These are phyloP conservation scores for Axis porcinus DNA, from an alignment of 2,113 vertebrate genomes.

Conservation along the genomic window DNA sequence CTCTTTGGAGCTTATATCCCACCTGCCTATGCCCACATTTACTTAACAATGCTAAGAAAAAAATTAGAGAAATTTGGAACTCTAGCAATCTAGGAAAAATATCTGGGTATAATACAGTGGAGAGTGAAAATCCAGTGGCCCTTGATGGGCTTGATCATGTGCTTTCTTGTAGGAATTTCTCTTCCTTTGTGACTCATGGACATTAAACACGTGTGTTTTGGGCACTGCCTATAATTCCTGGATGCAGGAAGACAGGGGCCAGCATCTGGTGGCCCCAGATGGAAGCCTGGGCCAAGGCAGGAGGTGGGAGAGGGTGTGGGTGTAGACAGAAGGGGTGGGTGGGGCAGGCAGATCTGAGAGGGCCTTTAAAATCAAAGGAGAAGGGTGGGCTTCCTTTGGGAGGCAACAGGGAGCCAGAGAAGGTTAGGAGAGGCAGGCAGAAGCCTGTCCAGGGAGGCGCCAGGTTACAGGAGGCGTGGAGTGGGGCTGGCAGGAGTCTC, in stretches of 20 bases:
- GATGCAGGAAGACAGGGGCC: not conserved
- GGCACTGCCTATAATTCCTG: not conserved
- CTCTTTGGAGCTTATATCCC: too few relatives aligned
- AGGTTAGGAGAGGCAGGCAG: rapidly evolving
- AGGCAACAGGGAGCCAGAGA: not conserved
- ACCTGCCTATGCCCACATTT: not conserved
- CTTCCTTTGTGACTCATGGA: not conserved
- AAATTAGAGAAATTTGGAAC: not conserved
- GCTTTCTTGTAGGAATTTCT: not conserved
- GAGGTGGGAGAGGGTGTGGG: not conserved
- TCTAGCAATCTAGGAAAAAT: not conserved
- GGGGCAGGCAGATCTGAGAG: not conserved
- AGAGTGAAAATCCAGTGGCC: not conserved
- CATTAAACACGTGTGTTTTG: not conserved
- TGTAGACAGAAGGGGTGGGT: not conserved
- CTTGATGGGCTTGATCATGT: not conserved
- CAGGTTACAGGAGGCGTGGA: rapidly evolving
- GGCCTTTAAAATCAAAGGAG: too few relatives aligned
- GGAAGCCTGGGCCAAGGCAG: not conserved
- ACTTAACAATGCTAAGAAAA: not conserved
- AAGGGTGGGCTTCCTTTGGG: not conserved
- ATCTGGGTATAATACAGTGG: not conserved
- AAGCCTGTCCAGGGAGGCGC: not conserved
- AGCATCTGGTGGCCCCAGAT: not conserved
- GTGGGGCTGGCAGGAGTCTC: not conserved